These are phyloP conservation scores for Dipodomys merriami DNA, from an alignment of 2,113 vertebrate genomes.

Conservation along the genomic window DNA sequence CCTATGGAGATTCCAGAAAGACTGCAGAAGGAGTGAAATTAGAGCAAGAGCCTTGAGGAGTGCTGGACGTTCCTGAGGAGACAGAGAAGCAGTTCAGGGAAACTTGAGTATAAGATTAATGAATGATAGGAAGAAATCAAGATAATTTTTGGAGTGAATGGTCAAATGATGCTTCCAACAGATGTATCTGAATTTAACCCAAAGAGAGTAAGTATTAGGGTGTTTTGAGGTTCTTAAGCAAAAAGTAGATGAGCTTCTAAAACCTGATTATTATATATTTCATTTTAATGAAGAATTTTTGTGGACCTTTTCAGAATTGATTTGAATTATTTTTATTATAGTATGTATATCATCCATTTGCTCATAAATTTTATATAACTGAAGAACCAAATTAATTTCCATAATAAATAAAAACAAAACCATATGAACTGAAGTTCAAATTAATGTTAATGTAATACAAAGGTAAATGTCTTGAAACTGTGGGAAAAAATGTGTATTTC, in stretches of 20 bases:
- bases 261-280: background rate
- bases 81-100: background rate
- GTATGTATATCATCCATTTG: background rate
- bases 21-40: background rate
- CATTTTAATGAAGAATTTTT: background rate
- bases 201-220: background rate
- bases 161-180: background rate
- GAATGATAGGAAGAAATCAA: background rate
- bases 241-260: background rate
- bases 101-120: background rate
- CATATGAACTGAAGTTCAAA: conserved; percentile 28
- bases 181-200: background rate
- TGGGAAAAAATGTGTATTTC: background rate
- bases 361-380: conserved; percentile 22
- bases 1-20: background rate
- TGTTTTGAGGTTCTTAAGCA: conserved; percentile 6
- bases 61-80: background rate
- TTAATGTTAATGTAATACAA: conserved; percentile 7
- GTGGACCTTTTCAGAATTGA: background rate
- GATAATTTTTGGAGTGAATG: background rate
- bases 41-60: background rate
- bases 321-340: conserved; percentile 17
- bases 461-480: background rate
- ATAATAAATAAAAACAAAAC: conserved; percentile 54
- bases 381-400: conserved; percentile 26